These are phyloP conservation scores for Enteromius argenteus DNA, from an alignment of 2,797 vertebrate species.

Conservation along the genomic window DNA sequence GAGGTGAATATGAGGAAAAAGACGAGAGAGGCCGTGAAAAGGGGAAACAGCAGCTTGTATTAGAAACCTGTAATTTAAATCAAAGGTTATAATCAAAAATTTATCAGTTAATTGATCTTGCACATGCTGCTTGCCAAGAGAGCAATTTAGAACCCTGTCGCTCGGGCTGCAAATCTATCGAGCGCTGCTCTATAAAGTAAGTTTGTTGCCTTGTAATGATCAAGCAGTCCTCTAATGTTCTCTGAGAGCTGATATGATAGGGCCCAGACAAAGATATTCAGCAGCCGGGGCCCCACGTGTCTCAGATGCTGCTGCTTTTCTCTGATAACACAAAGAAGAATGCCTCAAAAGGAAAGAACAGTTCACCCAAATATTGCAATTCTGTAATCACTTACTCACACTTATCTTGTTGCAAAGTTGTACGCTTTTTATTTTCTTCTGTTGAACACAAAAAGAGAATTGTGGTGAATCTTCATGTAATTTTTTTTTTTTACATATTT, in stretches of 20 bases:
- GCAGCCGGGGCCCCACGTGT: background rate
- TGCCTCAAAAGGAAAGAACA: background rate
- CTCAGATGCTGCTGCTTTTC: background rate
- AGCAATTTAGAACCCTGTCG: constrained; percentile 58
- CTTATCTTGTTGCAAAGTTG: background rate
- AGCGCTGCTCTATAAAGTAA: constrained; percentile 63
- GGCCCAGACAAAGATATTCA: constrained; percentile 46
- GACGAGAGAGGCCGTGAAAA: constrained; percentile 30
- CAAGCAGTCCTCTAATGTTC: constrained; percentile 61
- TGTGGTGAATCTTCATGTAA: background rate
- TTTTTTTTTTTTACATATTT: background rate
- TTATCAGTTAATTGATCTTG: constrained; percentile 73
- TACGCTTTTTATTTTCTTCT: background rate
- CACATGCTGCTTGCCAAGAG: constrained; percentile 63
- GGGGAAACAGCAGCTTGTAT: constrained; percentile 53
- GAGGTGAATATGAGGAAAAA: constrained; percentile 35
- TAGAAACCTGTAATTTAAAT: constrained; percentile 69
- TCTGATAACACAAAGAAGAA: constrained; percentile 27
- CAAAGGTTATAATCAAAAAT: constrained; percentile 67
- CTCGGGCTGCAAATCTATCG: constrained; percentile 55
- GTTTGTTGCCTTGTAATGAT: constrained; percentile 64
- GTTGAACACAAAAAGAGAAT: background rate
- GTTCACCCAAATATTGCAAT: background rate
- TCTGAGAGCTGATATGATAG: constrained; percentile 59
- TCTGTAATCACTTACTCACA: background rate